These are phyloP conservation scores for Pseudochirops corinnae DNA, from an alignment of 2,797 vertebrate genomes.

Conservation along the genomic window DNA sequence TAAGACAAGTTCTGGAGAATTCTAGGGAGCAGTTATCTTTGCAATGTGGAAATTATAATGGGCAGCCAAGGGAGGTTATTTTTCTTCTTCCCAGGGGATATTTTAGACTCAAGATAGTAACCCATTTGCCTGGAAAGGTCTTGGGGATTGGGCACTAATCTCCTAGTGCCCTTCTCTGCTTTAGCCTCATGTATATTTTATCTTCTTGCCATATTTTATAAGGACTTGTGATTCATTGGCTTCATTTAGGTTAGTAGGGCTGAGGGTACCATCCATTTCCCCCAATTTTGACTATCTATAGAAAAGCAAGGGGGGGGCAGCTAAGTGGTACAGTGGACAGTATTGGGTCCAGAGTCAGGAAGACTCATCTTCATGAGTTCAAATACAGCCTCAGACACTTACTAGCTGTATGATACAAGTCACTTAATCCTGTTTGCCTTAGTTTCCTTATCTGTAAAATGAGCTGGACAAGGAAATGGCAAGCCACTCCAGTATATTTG, in stretches of 20 bases:
- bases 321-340: neutral
- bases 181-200: conserved; percentile 2
- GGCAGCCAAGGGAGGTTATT: conserved; percentile 1
- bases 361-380: neutral
- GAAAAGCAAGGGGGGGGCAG: neutral
- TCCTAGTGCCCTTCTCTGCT: neutral
- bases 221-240: conserved; percentile 14
- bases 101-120: neutral
- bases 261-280: conserved; percentile 13
- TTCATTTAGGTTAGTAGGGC: conserved; percentile 12
- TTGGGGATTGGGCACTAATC: neutral
- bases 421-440: neutral
- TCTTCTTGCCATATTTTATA: conserved; percentile 14
- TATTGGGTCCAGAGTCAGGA: neutral
- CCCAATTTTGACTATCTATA: conserved; percentile 7
- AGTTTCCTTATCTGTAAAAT: neutral
- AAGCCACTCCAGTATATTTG: neutral
- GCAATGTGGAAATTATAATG: neutral
- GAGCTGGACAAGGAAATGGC: neutral
- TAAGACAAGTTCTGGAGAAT: neutral
- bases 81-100: conserved; percentile 12
- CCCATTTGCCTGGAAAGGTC: neutral
- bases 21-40: neutral
- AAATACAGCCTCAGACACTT: neutral
- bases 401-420: neutral